phyloP scores from a whole-genome alignment of 2,797 vertebrate genomes.

The Chloroceryle inda region DNA sequence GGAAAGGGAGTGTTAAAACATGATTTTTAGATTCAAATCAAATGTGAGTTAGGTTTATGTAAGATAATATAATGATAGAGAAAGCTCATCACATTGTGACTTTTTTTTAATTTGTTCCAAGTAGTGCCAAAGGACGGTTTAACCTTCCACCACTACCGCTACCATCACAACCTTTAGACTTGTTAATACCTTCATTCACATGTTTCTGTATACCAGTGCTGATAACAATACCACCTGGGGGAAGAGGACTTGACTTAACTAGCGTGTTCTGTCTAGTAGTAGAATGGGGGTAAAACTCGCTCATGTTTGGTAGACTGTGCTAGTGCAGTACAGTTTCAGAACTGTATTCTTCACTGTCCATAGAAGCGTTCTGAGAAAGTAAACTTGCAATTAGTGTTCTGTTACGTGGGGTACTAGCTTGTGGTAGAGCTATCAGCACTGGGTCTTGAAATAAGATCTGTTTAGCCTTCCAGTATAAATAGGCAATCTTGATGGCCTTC shows the following conservation, averaged over 20 bases:
- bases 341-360: background rate
- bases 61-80: conserved; percentile 11
- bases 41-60: background rate
- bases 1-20: background rate
- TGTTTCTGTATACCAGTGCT: conserved; percentile 78
- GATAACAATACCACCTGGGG: conserved; percentile 78
- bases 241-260: conserved; percentile 32
- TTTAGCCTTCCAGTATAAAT: conserved; percentile 42
- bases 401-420: conserved; percentile 26
- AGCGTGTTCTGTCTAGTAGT: conserved; percentile 11
- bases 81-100: background rate
- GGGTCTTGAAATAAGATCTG: conserved; percentile 69
- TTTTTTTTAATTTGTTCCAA: background rate
- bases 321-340: conserved; percentile 19
- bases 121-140: conserved; percentile 76
- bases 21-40: background rate
- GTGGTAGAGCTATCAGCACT: conserved; percentile 84
- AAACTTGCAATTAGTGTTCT: background rate
- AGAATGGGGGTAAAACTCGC: conserved; percentile 21
- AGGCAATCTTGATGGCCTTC: conserved; percentile 82
- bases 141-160: conserved; percentile 87
- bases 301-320: background rate
- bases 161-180: conserved; percentile 71
- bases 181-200: conserved; percentile 61
- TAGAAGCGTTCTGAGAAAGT: background rate